Conservation (phyloP, 2,888 invertebrate genomes). For the Eumerus sabulonum region DNA sequence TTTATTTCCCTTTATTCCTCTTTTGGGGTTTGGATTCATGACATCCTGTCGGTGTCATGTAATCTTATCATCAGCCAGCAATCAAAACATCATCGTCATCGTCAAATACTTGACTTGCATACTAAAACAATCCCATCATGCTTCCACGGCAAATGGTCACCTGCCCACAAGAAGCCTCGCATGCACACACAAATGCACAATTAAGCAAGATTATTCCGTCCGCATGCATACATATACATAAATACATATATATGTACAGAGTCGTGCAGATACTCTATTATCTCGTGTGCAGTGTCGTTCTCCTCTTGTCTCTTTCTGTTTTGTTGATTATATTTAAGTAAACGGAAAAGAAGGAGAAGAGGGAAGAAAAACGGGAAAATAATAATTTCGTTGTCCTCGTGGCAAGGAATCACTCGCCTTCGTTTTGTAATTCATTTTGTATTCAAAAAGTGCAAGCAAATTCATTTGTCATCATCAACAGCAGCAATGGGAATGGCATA, state of each 20-base stretch:
- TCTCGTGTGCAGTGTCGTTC: neutral
- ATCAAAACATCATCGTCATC: conserved; percentile 19
- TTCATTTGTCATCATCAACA: conserved; percentile 61
- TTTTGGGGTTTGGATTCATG: neutral
- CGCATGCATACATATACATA: conserved; percentile 44
- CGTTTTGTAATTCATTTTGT: conserved; percentile 44
- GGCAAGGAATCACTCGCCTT: conserved; percentile 8
- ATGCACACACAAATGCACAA: conserved; percentile 38
- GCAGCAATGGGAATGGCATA: conserved; percentile 23
- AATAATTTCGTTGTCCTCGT: neutral
- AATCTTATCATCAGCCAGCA: conserved; percentile 28
- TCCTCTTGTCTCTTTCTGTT: conserved; percentile 16
- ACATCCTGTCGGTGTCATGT: conserved; percentile 28
- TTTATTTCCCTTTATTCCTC: too few relatives aligned
- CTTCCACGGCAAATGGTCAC: conserved; percentile 8
- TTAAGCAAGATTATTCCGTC: conserved; percentile 29
- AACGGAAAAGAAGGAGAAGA: too few relatives aligned
- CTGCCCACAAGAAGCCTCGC: conserved; percentile 12
- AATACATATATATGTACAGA: conserved; percentile 8
- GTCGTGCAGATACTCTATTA: too few relatives aligned
- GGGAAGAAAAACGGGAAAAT: neutral
- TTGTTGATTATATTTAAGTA: too few relatives aligned
- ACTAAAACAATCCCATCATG: conserved; percentile 27
- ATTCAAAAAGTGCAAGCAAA: conserved; percentile 64
- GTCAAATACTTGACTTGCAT: conserved; percentile 16